These are phyloP conservation scores for Calcarius lapponicus DNA, from an alignment of 2,797 vertebrate genomes.

Conservation along the genomic window DNA sequence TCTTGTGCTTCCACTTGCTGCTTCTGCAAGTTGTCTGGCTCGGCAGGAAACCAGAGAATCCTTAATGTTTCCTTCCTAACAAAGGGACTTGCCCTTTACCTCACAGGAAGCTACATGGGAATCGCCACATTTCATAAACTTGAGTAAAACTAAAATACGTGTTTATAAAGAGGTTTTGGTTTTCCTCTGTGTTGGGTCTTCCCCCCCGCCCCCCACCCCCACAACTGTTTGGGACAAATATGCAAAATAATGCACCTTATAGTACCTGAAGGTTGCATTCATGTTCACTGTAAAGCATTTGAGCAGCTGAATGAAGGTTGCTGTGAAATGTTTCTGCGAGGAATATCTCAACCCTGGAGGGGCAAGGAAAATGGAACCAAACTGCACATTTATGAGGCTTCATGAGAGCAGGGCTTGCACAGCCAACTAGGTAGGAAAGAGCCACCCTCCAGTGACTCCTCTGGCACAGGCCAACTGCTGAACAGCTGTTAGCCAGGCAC, in stretches of 20 bases:
- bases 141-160: background rate
- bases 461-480: background rate
- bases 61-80: background rate
- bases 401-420: background rate
- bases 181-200: background rate
- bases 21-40: background rate
- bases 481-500: background rate
- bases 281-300: background rate
- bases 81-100: background rate
- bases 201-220: accelerated
- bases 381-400: background rate
- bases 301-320: background rate
- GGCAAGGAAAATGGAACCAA: background rate
- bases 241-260: background rate
- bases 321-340: background rate
- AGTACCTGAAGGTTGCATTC: background rate
- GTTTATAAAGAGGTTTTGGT: background rate
- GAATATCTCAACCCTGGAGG: background rate
- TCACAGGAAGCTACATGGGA: background rate
- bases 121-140: background rate
- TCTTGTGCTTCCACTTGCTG: background rate
- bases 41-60: background rate
- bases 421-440: background rate
- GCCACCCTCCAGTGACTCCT: background rate
- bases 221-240: background rate